These are phyloP conservation scores for Capreolus pygargus DNA, from an alignment of 2,113 vertebrate genomes.

Conservation along the genomic window DNA sequence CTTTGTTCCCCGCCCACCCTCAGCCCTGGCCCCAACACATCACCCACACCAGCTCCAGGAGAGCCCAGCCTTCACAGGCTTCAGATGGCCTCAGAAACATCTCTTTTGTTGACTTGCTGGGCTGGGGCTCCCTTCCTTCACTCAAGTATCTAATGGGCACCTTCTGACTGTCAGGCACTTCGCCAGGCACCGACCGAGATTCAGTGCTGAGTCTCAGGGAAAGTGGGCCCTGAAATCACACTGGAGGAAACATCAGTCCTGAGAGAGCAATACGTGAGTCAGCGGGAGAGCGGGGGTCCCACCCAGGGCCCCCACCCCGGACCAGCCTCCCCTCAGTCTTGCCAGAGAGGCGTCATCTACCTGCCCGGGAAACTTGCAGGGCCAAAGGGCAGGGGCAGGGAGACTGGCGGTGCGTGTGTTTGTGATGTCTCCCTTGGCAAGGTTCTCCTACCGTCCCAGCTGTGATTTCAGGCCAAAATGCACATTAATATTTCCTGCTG, in stretches of 20 bases:
- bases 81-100: neutral
- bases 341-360: neutral
- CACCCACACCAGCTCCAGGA: neutral
- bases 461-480: neutral
- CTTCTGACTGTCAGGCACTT: neutral
- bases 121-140: neutral
- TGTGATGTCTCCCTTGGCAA: no score
- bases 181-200: accelerated
- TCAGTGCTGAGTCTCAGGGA: neutral
- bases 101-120: neutral
- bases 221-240: neutral
- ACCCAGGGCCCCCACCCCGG: no score
- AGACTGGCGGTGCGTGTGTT: no score
- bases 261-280: neutral
- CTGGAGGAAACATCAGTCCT: neutral
- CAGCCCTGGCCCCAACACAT: neutral
- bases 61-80: neutral
- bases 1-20: no score
- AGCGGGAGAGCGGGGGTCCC: neutral
- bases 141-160: neutral
- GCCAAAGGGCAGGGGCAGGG: neutral
- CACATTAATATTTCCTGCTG: neutral
- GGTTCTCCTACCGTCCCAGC: neutral
- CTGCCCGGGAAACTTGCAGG: neutral
- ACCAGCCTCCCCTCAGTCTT: no score